Evolutionary conservation across 2,888 invertebrate species (phyloP).

Genomic region (Sthenelais limicola): DNA sequence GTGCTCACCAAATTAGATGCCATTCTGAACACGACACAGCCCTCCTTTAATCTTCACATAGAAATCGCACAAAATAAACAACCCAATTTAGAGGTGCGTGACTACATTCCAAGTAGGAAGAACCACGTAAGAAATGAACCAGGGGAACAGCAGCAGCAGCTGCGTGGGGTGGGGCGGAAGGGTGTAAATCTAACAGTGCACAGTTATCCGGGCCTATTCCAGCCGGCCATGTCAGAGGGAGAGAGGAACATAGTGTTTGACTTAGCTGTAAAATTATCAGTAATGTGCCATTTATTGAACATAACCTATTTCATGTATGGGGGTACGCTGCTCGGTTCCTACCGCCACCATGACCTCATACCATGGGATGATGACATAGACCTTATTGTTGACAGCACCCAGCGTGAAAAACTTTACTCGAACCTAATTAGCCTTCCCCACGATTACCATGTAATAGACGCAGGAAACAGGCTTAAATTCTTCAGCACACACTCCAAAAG

Average conservation of each 20-base stretch:
- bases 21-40: not conserved
- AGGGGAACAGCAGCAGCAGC: not conserved
- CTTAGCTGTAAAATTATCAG: constrained; percentile 29
- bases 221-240: not conserved
- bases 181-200: not conserved
- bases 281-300: constrained; percentile 14
- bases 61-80: not conserved
- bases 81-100: not conserved
- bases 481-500: constrained; percentile 36
- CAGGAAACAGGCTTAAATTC: constrained; percentile 47
- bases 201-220: not conserved
- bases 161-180: not conserved
- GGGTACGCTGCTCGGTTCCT: constrained; percentile 51
- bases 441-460: constrained; percentile 38
- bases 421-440: constrained; percentile 27
- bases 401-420: constrained; percentile 17
- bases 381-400: constrained; percentile 38
- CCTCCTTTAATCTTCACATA: not conserved
- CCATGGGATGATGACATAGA: constrained; percentile 53
- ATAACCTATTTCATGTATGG: constrained; percentile 49
- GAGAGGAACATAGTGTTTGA: constrained; percentile 17
- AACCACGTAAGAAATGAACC: not conserved
- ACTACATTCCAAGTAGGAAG: too few relatives aligned
- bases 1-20: constrained; percentile 13
- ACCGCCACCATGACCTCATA: constrained; percentile 51